Evolutionary conservation across 2,888 invertebrate genomes (phyloP), one percentile per base, ranked within the genome.

Genomic region (Eupithecia abbreviata): DNA sequence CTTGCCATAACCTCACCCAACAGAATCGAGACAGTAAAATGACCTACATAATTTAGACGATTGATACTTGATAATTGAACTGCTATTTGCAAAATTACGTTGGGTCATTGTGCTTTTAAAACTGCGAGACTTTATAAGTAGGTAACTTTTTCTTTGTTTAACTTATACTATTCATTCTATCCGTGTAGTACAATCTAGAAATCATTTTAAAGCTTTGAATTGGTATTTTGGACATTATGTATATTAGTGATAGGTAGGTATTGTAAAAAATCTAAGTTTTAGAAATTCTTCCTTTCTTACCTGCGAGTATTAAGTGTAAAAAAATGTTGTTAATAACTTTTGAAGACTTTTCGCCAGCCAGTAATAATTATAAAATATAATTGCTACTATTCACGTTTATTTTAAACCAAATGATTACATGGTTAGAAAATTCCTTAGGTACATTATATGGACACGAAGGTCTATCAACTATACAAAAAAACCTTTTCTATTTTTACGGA

Each of bases 1-100:
- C 58, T 67, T 66, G 68, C 77, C 75, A 58, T 75, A 73, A 73
- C 75, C 75, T 78, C 62, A 71, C 78, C 49, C 51, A 78, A 73
- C 68, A 82, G 81, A 80, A 15, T 15, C 6, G 42, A n/a, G 18
- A 18, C 68, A 70, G 71, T 66, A 12, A 73, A 70, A 42, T 62
- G 65, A 72, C 43, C 41, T 66, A 76, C 71, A 71, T 75, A n/a
- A 74, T 70, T 70, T 77, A 49, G 45, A 13, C 43, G 66, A 65
- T 42, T 13, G 45, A 18, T 18, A 45, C 69, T 68, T 49, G 45
- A 3, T 12, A 12, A 30, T 69, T 47, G 47, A 47, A 18, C 10
- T 69, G 69, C n/a, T 45, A 42, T 13, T 66, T 15, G 68, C 12
- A 30, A 69, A 49, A 69, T 47, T 45, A 45, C 67, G n/a, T 9